Evolutionary conservation across 2,113 vertebrate species (phyloP).

Genomic region (crab-eating macaque (Macaca fascicularis)): T2T-MFA8v1.1 NC_088380.1:34291501-34292000

Average conservation of each 20-base stretch:
- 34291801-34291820: neutral
- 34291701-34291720: neutral
- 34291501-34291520: neutral
- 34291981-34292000: neutral
- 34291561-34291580: neutral
- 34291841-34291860: neutral
- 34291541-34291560: neutral
- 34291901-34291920: neutral
- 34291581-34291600: neutral
- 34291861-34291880: neutral
- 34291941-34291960: neutral
- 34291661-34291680: neutral
- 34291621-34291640: neutral
- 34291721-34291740: neutral
- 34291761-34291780: neutral
- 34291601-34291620: neutral
- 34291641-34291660: neutral
- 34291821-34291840: neutral
- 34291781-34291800: neutral
- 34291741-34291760: neutral
- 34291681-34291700: neutral
- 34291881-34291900: neutral
- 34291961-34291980: neutral
- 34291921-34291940: neutral
- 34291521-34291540: neutral